phyloP scores from a whole-genome alignment of 2,113 vertebrate genomes.

The Centrocercus urophasianus region DNA sequence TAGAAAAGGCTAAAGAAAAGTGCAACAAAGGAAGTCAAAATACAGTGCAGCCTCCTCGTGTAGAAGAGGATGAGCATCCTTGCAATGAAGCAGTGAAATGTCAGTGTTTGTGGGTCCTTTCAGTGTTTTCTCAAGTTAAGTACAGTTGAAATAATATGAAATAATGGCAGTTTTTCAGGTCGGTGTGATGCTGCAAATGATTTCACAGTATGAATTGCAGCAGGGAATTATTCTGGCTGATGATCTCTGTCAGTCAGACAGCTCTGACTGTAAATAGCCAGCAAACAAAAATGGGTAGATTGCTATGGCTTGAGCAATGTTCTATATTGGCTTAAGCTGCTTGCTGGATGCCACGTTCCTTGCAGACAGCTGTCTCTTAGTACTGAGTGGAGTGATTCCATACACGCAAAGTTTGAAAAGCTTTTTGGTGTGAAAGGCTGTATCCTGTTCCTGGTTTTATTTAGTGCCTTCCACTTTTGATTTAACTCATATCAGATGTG shows the following conservation, averaged over 20 bases:
- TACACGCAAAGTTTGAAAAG: fast-evolving
- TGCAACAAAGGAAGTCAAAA: background rate
- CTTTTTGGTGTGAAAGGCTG: background rate
- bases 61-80: background rate
- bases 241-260: background rate
- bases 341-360: fast-evolving
- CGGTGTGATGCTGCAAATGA: background rate
- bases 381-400: fast-evolving
- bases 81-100: background rate
- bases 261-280: background rate
- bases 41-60: background rate
- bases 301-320: background rate
- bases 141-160: background rate
- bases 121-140: background rate
- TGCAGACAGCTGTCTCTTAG: fast-evolving
- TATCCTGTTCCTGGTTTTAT: background rate
- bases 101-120: fast-evolving
- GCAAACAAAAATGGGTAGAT: fast-evolving
- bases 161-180: background rate
- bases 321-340: background rate
- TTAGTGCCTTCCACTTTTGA: background rate
- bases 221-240: background rate
- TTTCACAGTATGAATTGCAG: background rate
- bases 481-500: background rate
- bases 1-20: background rate